Evolutionary conservation across 1,140 invertebrate species (phyloP).

Genomic region (Ylistrum balloti): DNA sequence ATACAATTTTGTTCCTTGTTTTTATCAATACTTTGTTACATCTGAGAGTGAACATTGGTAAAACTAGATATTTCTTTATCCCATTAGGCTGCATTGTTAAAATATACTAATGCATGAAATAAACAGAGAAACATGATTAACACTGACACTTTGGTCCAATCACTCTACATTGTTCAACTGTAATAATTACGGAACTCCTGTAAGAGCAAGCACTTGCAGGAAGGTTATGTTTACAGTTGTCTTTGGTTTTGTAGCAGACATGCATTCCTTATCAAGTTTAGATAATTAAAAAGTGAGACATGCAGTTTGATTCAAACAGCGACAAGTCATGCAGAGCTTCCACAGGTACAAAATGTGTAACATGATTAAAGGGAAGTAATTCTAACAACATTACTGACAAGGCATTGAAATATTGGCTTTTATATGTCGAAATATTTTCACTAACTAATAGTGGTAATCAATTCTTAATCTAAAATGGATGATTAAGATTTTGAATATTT

Average conservation of each 20-base stretch:
- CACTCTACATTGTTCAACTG: too few relatives aligned
- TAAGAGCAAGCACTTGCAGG: not conserved
- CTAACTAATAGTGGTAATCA: not conserved
- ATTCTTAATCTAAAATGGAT: too few relatives aligned
- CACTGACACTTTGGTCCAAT: too few relatives aligned
- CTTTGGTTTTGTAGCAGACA: not conserved
- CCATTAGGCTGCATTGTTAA: too few relatives aligned
- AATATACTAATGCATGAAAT: too few relatives aligned
- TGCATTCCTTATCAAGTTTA: not conserved
- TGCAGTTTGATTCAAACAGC: not conserved
- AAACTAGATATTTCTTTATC: too few relatives aligned
- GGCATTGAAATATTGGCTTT: not conserved
- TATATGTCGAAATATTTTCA: not conserved
- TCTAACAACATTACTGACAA: not conserved
- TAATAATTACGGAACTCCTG: too few relatives aligned
- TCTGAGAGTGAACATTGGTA: too few relatives aligned
- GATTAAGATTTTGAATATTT: not conserved
- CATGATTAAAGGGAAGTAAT: not conserved
- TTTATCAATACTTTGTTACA: too few relatives aligned
- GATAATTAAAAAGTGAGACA: not conserved
- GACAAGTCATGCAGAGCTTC: not conserved
- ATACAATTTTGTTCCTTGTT: too few relatives aligned
- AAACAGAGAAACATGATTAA: too few relatives aligned
- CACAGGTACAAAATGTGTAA: not conserved
- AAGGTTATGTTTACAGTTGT: not conserved